These are phyloP conservation scores for Holothuria leucospilota DNA, from an alignment of 53 echinoderm and acorn worm genomes.

Conservation along the genomic window DNA sequence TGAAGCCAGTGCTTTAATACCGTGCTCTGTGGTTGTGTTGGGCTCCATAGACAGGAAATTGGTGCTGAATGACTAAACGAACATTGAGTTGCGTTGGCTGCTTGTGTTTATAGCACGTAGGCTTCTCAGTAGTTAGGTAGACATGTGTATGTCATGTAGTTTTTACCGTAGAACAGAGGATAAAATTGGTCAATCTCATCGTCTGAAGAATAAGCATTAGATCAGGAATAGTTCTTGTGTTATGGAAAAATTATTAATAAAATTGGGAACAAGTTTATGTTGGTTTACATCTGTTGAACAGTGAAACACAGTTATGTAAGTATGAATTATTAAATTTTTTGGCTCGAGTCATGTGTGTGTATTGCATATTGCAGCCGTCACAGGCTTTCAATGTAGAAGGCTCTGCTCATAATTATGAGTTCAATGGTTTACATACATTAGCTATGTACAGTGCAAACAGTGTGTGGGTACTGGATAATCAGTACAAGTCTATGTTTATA, in stretches of 20 bases:
- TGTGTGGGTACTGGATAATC: too few relatives aligned
- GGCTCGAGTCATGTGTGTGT: neutral
- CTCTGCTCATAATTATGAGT: too few relatives aligned
- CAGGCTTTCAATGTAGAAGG: too few relatives aligned
- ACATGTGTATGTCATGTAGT: slow-evolving; percentile 1
- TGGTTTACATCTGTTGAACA: slow-evolving; percentile 1
- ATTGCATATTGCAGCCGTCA: too few relatives aligned
- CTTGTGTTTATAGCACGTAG: slow-evolving; percentile 17
- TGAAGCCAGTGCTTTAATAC: slow-evolving; percentile 1
- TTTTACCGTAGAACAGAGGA: neutral
- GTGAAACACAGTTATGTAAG: slow-evolving; percentile 31
- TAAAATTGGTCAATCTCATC: neutral
- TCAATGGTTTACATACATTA: too few relatives aligned
- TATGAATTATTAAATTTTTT: slow-evolving; percentile 19
- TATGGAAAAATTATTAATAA: too few relatives aligned
- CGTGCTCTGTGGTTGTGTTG: neutral
- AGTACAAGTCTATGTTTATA: too few relatives aligned
- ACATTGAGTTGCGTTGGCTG: slow-evolving; percentile 4
- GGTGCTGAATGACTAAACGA: slow-evolving; percentile 9
- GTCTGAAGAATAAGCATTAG: too few relatives aligned
- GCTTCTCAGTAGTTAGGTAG: neutral
- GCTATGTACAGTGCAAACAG: too few relatives aligned
- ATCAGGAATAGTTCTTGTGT: too few relatives aligned
- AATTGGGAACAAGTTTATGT: too few relatives aligned
- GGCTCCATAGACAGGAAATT: slow-evolving; percentile 11